A percentile compares a stretch with the other conserved stretches of the same genome.
These are phyloP conservation scores for Colossoma macropomum DNA, from an alignment of 2,113 vertebrate genomes.

Conservation along the genomic window DNA sequence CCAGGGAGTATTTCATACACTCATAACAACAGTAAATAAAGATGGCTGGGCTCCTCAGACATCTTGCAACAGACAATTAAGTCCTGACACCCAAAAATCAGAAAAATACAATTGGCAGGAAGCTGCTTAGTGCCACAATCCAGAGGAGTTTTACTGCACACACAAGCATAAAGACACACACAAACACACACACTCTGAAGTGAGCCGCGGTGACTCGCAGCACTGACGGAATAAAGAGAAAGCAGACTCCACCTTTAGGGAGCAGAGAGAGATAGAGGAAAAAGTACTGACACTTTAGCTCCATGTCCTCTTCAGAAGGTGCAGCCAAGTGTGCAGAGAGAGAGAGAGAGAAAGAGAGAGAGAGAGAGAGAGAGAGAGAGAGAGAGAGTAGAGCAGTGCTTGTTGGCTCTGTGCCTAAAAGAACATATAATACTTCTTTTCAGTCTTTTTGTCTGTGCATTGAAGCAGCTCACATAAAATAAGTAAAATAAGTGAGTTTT, in stretches of 20 bases:
- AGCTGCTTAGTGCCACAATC: background rate
- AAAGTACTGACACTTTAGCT: constrained; percentile 47
- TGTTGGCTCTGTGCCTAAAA: constrained; percentile 43
- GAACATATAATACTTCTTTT: constrained; percentile 50
- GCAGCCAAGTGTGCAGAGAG: constrained; percentile 48
- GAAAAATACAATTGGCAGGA: too few relatives aligned
- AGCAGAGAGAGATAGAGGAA: constrained; percentile 23
- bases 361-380: background rate
- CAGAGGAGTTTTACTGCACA: constrained; percentile 7
- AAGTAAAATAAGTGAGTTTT: background rate
- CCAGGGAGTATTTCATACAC: too few relatives aligned
- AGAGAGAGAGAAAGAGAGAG: background rate
- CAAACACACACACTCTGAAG: background rate
- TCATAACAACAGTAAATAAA: background rate
- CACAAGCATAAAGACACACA: background rate
- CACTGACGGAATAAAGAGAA: constrained; percentile 10
- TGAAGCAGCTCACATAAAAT: constrained; percentile 39
- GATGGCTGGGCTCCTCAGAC: too few relatives aligned
- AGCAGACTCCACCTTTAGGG: constrained; percentile 42
- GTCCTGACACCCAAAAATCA: background rate
- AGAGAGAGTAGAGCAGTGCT: constrained; percentile 24
- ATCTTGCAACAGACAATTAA: background rate
- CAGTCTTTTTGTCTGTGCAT: constrained; percentile 37
- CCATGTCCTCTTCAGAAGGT: constrained; percentile 46
- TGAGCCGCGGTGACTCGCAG: constrained; percentile 6